Evolutionary conservation across 2,113 vertebrate species (phyloP), one percentile per base, ranked within the genome.

Genomic region (Terrapene triunguis): DNA sequence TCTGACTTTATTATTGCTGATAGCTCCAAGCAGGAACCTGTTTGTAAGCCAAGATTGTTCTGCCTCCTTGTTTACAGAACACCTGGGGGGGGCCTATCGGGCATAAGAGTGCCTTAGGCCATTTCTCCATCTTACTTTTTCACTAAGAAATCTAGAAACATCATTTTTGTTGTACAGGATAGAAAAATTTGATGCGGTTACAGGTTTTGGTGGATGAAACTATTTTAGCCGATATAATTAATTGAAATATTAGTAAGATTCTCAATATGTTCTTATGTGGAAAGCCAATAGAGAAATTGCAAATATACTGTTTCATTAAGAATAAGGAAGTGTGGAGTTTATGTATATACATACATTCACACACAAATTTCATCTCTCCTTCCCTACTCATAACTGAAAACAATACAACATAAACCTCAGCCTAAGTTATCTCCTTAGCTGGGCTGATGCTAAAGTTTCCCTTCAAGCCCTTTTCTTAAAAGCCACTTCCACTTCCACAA

Each of bases 291-390:
- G 90, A 92, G 79, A 83, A 32, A 62, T 21, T 2, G 3, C 82
- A 89, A 87, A 85, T 4, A 4, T 12, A 44, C 3, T 12, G 4
- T 0, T 3, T 17, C 38, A 82, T 17, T 54, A 27, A 11, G 76
- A 53, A 51, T 0, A 1, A 5, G 14, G 8, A 2, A 76, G 27
- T 32, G 74, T 1, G 1, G 10, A 82, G 3, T 72, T 51, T 82
- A 84, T 2, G 29, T 22, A 82, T 0, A 1, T 1, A 6, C 4
- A 35, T 80, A 19, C 82, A 80, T 32, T 12, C 10, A 85, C 22
- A 50, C 16, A 94, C 79, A 93, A 96, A 88, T 42, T 42, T 95
- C 53, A 92, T 74, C 53, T n/a, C 47, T 87, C 59, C 62, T 22
- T 44, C 32, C 44, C 72, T 72, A 80, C 24, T 47, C 51, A 8